Evolutionary conservation across 2,113 vertebrate genomes (phyloP).

Genomic region (Pseudonaja textilis): DNA sequence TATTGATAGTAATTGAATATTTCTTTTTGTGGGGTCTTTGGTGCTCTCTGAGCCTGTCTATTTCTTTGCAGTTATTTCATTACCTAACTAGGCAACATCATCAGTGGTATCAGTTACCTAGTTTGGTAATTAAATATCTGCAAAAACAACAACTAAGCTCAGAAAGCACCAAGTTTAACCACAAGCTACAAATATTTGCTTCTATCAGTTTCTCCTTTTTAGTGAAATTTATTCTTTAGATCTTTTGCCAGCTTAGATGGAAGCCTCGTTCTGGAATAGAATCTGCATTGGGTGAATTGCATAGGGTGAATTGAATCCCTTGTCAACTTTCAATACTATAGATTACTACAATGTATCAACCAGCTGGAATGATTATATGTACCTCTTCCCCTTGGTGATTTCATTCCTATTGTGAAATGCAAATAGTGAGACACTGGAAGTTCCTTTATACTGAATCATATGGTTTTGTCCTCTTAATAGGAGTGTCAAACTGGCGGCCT

Average conservation of each 20-base stretch:
- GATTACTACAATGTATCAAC: not conserved
- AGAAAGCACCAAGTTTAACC: not conserved
- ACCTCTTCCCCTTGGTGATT: not conserved
- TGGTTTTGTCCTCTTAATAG: not conserved
- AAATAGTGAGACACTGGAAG: not conserved
- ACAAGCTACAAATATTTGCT: not conserved
- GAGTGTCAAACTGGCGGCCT: not conserved
- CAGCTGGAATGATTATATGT: not conserved
- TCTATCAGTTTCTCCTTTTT: not conserved
- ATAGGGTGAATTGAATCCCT: too few relatives aligned
- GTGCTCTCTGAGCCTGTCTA: not conserved
- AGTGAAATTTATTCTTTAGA: not conserved
- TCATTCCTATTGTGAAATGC: not conserved
- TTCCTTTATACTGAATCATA: not conserved
- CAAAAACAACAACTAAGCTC: not conserved
- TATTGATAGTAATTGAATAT: not conserved
- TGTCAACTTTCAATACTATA: not conserved
- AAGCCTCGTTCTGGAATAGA: not conserved
- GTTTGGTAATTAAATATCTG: not conserved
- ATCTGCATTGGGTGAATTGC: not conserved
- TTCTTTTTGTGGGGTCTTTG: not conserved
- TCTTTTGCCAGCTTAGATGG: not conserved
- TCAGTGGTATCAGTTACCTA: too few relatives aligned
- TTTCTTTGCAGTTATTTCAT: not conserved
- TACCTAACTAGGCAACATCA: too few relatives aligned